Conservation (phyloP, 1,140 invertebrate genomes). For the Oscheius sp. region DNA sequence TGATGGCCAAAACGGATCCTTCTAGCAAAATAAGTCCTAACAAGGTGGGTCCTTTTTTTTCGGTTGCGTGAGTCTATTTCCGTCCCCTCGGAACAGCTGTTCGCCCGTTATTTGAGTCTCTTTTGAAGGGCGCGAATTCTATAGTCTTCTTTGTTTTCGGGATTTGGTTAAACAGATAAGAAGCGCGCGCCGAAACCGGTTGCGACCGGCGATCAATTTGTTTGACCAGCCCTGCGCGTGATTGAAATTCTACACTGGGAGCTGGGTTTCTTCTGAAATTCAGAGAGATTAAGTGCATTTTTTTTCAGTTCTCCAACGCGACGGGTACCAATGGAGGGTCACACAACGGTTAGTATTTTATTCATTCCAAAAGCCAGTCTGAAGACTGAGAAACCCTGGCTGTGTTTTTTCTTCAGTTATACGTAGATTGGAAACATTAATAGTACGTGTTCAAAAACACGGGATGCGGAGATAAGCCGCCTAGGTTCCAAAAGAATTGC, state of each 20-base stretch:
- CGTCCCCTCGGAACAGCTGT: no score
- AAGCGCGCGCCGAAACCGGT: background rate
- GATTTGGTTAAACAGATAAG: background rate
- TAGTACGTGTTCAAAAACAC: no score
- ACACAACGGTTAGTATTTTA: background rate
- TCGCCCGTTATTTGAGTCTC: no score
- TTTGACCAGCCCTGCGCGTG: background rate
- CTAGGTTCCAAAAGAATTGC: no score
- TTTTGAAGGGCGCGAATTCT: background rate
- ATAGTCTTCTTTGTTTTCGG: background rate
- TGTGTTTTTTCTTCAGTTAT: no score
- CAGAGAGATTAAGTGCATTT: background rate
- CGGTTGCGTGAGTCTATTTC: background rate
- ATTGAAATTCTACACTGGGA: background rate
- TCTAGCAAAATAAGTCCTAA: background rate
- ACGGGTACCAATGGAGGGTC: constrained; percentile 1
- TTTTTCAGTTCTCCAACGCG: constrained; percentile 5
- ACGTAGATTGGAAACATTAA: no score
- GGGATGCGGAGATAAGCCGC: no score
- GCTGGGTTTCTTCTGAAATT: background rate
- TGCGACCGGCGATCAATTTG: background rate
- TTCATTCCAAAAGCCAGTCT: no score
- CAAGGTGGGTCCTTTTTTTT: background rate
- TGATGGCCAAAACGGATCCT: background rate
- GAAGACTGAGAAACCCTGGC: no score